A percentile compares a stretch with the other conserved stretches of the same genome.
Conservation (phyloP, 2,113 vertebrate species). For the Xerus inauris region DNA sequence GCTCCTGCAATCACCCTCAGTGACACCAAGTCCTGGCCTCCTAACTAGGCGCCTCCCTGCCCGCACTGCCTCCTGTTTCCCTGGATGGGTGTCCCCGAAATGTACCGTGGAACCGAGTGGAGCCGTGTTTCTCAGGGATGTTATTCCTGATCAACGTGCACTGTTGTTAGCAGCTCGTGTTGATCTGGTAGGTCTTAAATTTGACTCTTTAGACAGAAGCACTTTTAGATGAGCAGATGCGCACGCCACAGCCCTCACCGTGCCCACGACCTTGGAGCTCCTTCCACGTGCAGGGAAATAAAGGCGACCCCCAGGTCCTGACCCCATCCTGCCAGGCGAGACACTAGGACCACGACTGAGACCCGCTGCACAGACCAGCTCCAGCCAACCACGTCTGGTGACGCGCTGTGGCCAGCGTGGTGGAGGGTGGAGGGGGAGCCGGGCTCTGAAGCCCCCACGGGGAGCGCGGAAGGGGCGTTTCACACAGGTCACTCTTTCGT, state of each 20-base stretch:
- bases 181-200: not conserved
- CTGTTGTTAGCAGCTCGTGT: rapidly evolving
- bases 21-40: not conserved
- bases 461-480: not conserved
- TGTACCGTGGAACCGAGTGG: rapidly evolving
- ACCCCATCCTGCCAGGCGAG: not conserved
- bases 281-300: not conserved
- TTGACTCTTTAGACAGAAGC: not conserved
- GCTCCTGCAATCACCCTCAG: too few species aligned
- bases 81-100: not conserved
- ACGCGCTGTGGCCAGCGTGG: too few species aligned
- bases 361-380: not conserved
- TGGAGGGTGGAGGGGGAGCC: too few species aligned
- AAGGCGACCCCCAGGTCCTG: rapidly evolving
- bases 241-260: rapidly evolving
- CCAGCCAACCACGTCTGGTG: rapidly evolving
- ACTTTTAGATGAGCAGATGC: rapidly evolving
- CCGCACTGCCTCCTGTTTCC: constrained; percentile 37
- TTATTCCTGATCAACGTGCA: not conserved
- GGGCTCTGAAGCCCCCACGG: not conserved
- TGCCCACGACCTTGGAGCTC: not conserved
- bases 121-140: not conserved
- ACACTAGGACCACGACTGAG: rapidly evolving
- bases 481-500: not conserved
- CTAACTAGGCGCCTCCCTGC: not conserved